Evolutionary conservation across 30 jellyfish, hydroid and myxozoan genomes (phyloP).

Genomic region (Morbakka virulenta): DNA sequence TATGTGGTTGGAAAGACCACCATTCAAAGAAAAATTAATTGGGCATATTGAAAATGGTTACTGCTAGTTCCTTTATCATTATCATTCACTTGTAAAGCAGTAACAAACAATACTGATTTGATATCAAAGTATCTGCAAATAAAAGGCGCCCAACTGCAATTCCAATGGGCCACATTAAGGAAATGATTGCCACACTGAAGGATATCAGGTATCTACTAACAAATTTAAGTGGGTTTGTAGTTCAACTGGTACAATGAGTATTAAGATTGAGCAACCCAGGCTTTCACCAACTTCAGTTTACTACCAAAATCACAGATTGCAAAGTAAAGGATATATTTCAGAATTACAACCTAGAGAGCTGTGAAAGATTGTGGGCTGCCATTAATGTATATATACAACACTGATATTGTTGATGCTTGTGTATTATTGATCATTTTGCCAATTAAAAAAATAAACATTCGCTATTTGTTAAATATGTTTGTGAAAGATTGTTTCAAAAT

Average conservation of each 20-base stretch:
- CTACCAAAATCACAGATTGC: constrained; percentile 1
- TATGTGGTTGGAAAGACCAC: no score
- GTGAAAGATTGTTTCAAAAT: neutral
- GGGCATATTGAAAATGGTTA: constrained; percentile 10
- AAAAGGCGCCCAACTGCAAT: constrained; percentile 3
- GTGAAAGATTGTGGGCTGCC: constrained; percentile 6
- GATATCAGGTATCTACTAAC: constrained; percentile 5
- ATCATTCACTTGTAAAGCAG: no score
- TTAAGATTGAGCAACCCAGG: no score
- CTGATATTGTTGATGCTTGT: constrained; percentile 9
- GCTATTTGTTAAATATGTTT: neutral
- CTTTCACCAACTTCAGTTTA: no score
- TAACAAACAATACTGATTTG: no score
- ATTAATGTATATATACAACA: constrained; percentile 18
- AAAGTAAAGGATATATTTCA: constrained; percentile 7
- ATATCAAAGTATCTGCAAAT: constrained; percentile 5
- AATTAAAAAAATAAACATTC: neutral
- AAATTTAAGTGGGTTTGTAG: constrained; percentile 4
- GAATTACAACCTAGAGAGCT: neutral
- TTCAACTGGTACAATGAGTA: no score
- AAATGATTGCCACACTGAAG: constrained; percentile 2
- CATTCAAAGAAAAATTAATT: no score
- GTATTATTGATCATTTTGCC: constrained; percentile 19
- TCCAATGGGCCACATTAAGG: neutral
- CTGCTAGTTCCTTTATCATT: neutral